Percentiles rank a stretch among this genome's conserved stretches.
These are phyloP conservation scores for Pseudomyrmex concolor DNA, from an alignment of 1,140 invertebrate genomes.

Conservation along the genomic window DNA sequence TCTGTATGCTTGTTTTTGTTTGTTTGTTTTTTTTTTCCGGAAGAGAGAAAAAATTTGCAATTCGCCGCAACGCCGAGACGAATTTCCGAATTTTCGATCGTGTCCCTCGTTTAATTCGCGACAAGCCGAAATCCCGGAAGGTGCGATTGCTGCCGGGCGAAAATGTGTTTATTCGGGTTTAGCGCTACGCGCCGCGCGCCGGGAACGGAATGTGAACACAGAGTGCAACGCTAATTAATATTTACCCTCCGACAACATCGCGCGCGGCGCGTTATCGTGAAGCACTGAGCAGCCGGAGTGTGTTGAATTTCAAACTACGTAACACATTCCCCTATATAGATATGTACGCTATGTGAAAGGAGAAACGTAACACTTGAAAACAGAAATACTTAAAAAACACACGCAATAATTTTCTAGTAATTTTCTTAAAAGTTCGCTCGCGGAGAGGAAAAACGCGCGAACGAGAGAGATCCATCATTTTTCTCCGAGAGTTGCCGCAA, in stretches of 20 bases:
- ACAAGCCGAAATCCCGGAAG: constrained; percentile 69
- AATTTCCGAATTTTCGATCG: constrained; percentile 18
- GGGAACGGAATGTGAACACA: constrained; percentile 81
- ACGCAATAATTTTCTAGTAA: background rate
- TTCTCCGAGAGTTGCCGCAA: too few species aligned
- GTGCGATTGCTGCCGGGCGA: constrained; percentile 73
- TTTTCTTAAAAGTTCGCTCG: background rate
- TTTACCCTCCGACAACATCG: constrained; percentile 83
- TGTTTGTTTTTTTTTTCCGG: background rate
- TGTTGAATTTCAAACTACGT: constrained; percentile 43
- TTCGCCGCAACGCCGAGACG: background rate
- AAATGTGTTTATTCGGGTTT: constrained; percentile 82
- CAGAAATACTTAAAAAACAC: background rate
- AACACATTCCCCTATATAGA: background rate
- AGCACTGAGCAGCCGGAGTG: constrained; percentile 23
- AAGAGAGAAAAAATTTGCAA: background rate
- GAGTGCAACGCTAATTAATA: constrained; percentile 82
- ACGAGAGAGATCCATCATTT: too few species aligned
- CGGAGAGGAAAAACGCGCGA: too few species aligned
- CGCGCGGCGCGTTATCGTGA: constrained; percentile 80
- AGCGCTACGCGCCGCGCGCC: constrained; percentile 75
- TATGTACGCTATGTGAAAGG: too few species aligned
- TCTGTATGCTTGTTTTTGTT: background rate
- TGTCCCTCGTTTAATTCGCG: constrained; percentile 70
- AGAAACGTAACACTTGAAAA: too few species aligned